Evolutionary conservation across 2,888 invertebrate species (phyloP), one percentile per base, ranked within the genome.

Genomic region (Drosophila recens): DNA sequence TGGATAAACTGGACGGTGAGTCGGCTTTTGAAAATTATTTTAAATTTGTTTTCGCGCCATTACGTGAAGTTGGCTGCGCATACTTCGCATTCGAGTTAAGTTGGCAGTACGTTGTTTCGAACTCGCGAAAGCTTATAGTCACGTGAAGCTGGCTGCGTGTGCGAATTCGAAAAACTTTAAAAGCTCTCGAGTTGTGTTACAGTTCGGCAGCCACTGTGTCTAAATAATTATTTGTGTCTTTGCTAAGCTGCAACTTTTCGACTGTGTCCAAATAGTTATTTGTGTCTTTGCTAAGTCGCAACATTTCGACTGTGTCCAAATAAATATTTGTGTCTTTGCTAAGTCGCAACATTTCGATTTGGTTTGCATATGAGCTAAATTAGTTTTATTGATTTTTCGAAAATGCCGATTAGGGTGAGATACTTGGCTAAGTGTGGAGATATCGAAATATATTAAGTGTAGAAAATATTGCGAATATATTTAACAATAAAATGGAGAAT

Each of bases 1-100:
- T 86, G 71, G 89, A 94, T 93, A 90, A 79, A 66, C 74, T 81
- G 53, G 66, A 75, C 13, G 84, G 84, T 85, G 30, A 85, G 84
- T 88, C 46, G 10, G 17, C 9, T 20, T 56, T 51, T 1, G 13
- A 36, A 51, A 2, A 15, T 33, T 1, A 17, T 34, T 54, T 53
- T 11, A 33, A 51, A 45, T 45, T 49, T 13, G 0, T 8, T 49
- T 20, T 8, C 43, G 73, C 72, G 59, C 20, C 15, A 33, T 30
- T 1, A n/a, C 13, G 10, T 38, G 45, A 73, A 54, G 57, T 30
- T 46, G 33, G 59, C 54, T 51, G 73, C 75, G 20, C 2, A n/a
- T 30, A 8, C 2, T 3, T 10, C 13, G 2, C 15, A 17, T 36
- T 51, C 6, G 1, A 9, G 15, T 9, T 33, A 62, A 67, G 72